Conservation (phyloP, 2,797 vertebrate genomes). For the Crenuchus spilurus region DNA sequence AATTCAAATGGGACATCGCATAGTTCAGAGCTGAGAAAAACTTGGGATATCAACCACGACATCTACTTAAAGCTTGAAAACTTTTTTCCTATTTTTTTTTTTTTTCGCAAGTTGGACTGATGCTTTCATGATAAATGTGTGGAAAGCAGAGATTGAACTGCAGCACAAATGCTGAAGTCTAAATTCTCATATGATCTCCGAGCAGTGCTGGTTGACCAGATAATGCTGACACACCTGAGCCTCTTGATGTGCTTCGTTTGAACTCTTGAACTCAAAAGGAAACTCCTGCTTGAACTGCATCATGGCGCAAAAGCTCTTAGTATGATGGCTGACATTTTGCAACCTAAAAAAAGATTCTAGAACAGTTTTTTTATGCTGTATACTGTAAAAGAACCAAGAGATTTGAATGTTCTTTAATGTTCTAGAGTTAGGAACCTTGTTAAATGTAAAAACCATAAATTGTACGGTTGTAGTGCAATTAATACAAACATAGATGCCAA, state of each 20-base stretch:
- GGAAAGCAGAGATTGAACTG: background rate
- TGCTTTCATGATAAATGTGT: background rate
- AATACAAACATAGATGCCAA: too few species aligned
- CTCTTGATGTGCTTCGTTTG: background rate
- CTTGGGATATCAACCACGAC: background rate
- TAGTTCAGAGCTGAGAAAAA: background rate
- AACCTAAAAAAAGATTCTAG: too few species aligned
- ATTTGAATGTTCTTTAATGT: too few species aligned
- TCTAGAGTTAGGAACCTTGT: too few species aligned
- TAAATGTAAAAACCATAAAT: too few species aligned
- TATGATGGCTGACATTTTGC: too few species aligned
- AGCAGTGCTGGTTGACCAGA: background rate
- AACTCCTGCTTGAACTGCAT: too few species aligned
- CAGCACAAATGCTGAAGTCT: background rate
- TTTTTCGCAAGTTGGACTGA: background rate
- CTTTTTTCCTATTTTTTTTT: background rate
- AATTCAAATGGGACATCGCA: background rate
- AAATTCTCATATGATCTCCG: background rate
- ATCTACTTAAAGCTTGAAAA: constrained; percentile 7
- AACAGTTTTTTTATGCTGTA: too few species aligned
- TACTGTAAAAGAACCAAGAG: too few species aligned
- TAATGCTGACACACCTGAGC: background rate
- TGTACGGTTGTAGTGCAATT: too few species aligned
- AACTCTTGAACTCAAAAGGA: background rate
- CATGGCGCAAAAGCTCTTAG: too few species aligned